Base-by-base conservation (phyloP, 2,113 vertebrate genomes). In the Peromyscus maniculatus region DNA sequence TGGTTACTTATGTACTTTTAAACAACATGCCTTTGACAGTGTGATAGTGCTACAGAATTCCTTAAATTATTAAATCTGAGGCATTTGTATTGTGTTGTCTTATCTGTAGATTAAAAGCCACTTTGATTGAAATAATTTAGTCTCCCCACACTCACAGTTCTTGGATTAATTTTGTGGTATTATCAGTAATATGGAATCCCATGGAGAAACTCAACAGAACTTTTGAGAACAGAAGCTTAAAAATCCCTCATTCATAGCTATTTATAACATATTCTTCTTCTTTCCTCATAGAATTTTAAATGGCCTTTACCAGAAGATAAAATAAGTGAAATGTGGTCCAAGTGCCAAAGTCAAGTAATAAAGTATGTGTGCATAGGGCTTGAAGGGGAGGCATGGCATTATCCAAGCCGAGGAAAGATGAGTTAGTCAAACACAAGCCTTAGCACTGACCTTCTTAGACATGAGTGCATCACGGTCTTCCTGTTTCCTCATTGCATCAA, bases 281-380 rank as follows among this genome's bases (percentile, higher is more conserved):
- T 94, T 96, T 91, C n/a, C 89, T 91, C 62, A n/a, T 83, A 91
- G 89, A 86, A 89, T 94, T 95, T 80, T 87, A 95, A 94, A 71
- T 83, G 78, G n/a, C 28, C 87, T 89, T 89, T 97, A 94, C 82
- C 91, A 89, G 82, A 91, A 89, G 95, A 67, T 95, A 86, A 91
- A 97, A 55, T 96, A 89, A 92, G 59, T 90, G 57, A 91, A 96
- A 88, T 55, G 22, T 91, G 66, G 71, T 67, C 43, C 72, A 77
- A 57, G 13, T 88, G 28, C 84, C 91, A 80, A 67, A 88, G 67
- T 71, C 66, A 43, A 87, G 91, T 77, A 92, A 77, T 88, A 86
- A 93, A 87, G 59, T 46, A 12, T 93, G 46, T 91, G 7, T 89
- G 62, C 66, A 13, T 19, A 88, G 55, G 72, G 31, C 86, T 96